Evolutionary conservation across 2,797 vertebrate genomes (phyloP).

Genomic region (Scyliorhinus canicula): DNA sequence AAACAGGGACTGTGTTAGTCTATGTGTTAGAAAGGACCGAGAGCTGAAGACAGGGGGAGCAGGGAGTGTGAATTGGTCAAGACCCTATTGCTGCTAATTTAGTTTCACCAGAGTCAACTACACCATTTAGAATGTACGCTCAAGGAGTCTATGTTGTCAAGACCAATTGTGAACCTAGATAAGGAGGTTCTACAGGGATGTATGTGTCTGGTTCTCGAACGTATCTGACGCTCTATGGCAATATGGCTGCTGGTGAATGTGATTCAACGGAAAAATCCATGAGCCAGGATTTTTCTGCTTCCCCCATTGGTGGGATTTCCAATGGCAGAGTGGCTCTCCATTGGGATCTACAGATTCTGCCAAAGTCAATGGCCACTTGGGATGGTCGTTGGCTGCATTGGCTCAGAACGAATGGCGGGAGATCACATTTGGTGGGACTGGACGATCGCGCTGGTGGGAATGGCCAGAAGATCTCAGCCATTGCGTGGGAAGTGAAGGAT

Average conservation of each 20-base stretch:
- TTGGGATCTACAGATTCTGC: too few relatives aligned
- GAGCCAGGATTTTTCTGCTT: too few relatives aligned
- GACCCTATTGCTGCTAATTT: background rate
- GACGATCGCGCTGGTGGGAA: too few relatives aligned
- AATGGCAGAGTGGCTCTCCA: too few relatives aligned
- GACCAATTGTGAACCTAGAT: background rate
- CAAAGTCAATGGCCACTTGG: too few relatives aligned
- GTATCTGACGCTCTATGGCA: background rate
- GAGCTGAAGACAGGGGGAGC: background rate
- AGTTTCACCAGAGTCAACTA: background rate
- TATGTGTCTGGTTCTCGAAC: background rate
- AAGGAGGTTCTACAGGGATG: background rate
- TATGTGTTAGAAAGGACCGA: background rate
- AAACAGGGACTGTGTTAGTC: background rate
- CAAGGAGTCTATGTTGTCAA: background rate
- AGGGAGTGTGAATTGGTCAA: background rate
- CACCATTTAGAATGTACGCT: background rate
- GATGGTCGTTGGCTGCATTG: too few relatives aligned
- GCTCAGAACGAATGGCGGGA: too few relatives aligned
- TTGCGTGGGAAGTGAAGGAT: background rate
- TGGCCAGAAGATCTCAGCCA: too few relatives aligned
- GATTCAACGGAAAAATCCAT: background rate
- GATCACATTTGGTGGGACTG: too few relatives aligned
- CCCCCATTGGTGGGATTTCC: too few relatives aligned
- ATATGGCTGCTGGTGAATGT: background rate